phyloP scores from a whole-genome alignment of 2,888 invertebrate genomes.

The Syrista parreyssii region DNA sequence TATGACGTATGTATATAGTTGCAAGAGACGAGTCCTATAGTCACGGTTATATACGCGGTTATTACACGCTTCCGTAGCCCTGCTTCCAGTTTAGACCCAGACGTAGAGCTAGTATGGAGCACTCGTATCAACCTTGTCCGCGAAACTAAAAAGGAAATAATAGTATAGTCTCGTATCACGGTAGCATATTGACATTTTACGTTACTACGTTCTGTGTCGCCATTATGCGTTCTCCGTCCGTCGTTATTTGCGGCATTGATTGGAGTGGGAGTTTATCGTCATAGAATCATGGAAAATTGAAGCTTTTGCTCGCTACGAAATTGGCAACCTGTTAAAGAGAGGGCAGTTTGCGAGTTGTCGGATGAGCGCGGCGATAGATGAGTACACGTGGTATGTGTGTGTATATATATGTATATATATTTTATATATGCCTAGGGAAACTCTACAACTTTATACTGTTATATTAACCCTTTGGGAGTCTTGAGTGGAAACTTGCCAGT shows the following conservation, averaged over 20 bases:
- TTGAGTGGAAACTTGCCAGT: not conserved
- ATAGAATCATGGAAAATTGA: not conserved
- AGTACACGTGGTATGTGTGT: not conserved
- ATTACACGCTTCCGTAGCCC: conserved; percentile 52
- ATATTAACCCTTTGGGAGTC: not conserved
- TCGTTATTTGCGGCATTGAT: not conserved
- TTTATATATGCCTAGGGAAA: not conserved
- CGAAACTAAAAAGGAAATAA: not conserved
- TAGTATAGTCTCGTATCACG: not conserved
- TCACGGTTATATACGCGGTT: conserved; percentile 41
- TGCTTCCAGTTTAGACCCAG: conserved; percentile 16
- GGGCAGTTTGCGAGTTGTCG: not conserved
- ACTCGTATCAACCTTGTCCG: not conserved
- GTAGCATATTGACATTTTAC: not conserved
- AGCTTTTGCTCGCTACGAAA: not conserved
- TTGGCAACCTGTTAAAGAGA: not conserved
- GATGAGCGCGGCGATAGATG: not conserved
- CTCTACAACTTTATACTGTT: not conserved
- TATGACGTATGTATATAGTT: conserved; percentile 9
- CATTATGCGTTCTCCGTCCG: not conserved
- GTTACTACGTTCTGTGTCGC: not conserved
- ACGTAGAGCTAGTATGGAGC: not conserved
- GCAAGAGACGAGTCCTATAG: conserved; percentile 20
- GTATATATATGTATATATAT: no score
- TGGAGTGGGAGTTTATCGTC: not conserved